Evolutionary conservation across 1,140 invertebrate species (phyloP).

Genomic region (Harlomillsia oculata): DNA sequence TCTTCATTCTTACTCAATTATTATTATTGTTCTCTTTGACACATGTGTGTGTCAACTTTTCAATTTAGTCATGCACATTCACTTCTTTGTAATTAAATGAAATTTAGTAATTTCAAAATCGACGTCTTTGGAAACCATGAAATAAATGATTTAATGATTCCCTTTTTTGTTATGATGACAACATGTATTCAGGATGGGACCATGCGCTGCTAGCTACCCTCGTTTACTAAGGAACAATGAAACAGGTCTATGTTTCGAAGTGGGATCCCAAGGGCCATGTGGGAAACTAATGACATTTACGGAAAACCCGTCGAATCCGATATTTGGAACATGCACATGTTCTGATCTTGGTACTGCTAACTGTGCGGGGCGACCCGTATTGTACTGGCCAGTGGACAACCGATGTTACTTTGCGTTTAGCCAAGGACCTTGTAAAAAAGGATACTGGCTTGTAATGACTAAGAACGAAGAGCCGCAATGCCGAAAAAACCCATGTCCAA

Average conservation of each 20-base stretch:
- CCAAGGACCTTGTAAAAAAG: constrained; percentile 17
- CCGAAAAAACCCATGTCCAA: constrained; percentile 17
- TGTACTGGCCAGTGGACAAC: constrained; percentile 13
- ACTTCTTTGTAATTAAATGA: too few relatives aligned
- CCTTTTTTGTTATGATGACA: too few relatives aligned
- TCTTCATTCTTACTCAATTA: too few relatives aligned
- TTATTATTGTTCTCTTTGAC: too few relatives aligned
- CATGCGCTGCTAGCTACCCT: not conserved
- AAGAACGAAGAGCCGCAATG: constrained; percentile 7
- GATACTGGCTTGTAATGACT: constrained; percentile 9
- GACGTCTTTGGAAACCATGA: too few relatives aligned
- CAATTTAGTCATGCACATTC: too few relatives aligned
- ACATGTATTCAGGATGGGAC: too few relatives aligned
- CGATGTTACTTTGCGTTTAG: constrained; percentile 20
- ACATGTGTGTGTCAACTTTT: too few relatives aligned
- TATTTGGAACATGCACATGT: constrained; percentile 8
- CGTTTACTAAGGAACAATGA: not conserved
- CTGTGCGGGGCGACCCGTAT: constrained; percentile 16
- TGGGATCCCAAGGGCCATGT: constrained; percentile 2
- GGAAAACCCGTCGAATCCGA: not conserved
- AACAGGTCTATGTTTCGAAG: not conserved
- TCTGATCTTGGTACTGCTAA: not conserved
- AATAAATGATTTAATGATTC: too few relatives aligned
- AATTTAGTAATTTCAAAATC: too few relatives aligned
- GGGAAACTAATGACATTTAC: constrained; percentile 9